Evolutionary conservation across 2,797 vertebrate species (phyloP), one percentile per base, ranked within the genome.

Genomic region (Nothura maculosa): DNA sequence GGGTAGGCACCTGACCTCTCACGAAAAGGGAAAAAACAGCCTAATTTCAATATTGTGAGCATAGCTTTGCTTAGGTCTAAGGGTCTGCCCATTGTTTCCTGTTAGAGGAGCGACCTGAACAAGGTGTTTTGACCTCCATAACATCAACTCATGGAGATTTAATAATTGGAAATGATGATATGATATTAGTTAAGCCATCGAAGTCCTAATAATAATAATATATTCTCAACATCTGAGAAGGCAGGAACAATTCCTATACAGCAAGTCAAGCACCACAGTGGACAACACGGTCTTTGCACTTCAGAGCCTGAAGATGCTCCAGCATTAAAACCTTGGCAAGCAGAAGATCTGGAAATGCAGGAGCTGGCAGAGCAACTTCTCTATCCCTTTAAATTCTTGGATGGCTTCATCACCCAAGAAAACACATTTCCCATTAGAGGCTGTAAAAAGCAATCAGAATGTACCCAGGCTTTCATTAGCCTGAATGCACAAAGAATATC

Each of bases 1-100:
- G 68, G 81, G 70, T 40, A 45, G 55, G 74, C 82, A 92, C 10
- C 4, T 45, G 87, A 93, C 85, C 95, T 63, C 77, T 42, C 12
- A 3, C 61, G 67, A 21, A 20, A 34, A 69, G 42, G 17, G 17
- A 63, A 18, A 79, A 91, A 38, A 60, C 66, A 36, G 27, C 50
- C 79, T 77, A 42, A 6, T 12, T 0, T 9, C n/a, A 18, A 22
- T 0, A 13, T 73, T 32, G 8, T 0, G 0, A 68, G 40, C 1
- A 1, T 21, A 24, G 42, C 48, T 69, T 34, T 2, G 11, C 73
- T 80, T 55, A 2, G n/a, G 52, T 61, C 81, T 10, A 19, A 55
- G 50, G 21, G 42, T 73, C 67, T 2, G 1, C 9, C 24, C 0
- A 3, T 1, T 1, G 2, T 28, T 25, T 83, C 20, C 34, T 72